phyloP scores from a whole-genome alignment of 2,113 vertebrate species.

The Sinocyclocheilus grahami region DNA sequence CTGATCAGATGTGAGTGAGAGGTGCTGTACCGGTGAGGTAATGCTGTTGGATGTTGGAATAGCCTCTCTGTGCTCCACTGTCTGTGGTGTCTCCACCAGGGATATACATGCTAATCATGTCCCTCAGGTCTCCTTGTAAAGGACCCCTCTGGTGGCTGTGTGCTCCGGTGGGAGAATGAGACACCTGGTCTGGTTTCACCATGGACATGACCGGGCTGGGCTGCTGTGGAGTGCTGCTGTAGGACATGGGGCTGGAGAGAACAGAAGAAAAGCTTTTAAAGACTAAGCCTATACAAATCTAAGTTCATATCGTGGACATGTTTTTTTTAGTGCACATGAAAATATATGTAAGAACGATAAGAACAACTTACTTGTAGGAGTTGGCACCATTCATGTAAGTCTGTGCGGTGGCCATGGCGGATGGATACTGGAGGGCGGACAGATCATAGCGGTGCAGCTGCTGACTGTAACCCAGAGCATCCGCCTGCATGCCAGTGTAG shows the following conservation, averaged over 20 bases:
- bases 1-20: conserved; percentile 62
- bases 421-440: conserved; percentile 49
- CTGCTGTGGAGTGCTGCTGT: conserved; percentile 58
- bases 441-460: conserved; percentile 63
- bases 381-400: conserved; percentile 60
- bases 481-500: conserved; percentile 58
- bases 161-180: conserved; percentile 52
- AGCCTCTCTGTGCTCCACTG: conserved; percentile 63
- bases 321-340: background rate
- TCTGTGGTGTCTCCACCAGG: conserved; percentile 59
- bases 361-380: conserved; percentile 60
- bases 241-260: conserved; percentile 58
- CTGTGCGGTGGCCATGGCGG: conserved; percentile 58
- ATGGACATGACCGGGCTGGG: conserved; percentile 58
- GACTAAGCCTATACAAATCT: too few relatives aligned
- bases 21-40: conserved; percentile 56
- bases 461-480: conserved; percentile 59
- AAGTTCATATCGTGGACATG: background rate
- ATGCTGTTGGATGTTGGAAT: conserved; percentile 63
- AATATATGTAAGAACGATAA: too few relatives aligned
- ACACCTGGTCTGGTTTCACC: conserved; percentile 58
- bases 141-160: conserved; percentile 46
- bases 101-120: conserved; percentile 65
- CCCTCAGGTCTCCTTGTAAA: conserved; percentile 61
- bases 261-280: background rate